A percentile compares a stretch with the other conserved stretches of the same genome.
These are phyloP conservation scores for Montipora efflorescens DNA, from an alignment of 64 coral and sea anemone genomes.

Conservation along the genomic window DNA sequence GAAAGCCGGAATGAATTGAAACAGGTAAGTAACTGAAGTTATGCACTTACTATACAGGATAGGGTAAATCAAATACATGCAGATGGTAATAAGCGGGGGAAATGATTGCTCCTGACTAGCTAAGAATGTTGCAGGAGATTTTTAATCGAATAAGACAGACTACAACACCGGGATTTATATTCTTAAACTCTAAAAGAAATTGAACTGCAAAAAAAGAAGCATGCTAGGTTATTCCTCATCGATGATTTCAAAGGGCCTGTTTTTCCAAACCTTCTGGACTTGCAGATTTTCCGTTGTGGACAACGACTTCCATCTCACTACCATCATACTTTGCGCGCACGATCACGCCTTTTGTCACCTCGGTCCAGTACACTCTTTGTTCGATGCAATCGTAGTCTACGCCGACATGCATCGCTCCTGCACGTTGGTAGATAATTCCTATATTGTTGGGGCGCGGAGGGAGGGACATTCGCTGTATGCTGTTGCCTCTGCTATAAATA, in stretches of 20 bases:
- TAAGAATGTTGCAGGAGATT: too few relatives aligned
- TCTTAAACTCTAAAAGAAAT: background rate
- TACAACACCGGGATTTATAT: background rate
- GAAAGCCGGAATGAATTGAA: background rate
- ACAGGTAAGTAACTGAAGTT: too few relatives aligned
- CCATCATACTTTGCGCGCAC: slow-evolving; percentile 83
- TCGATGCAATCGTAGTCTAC: slow-evolving; percentile 84
- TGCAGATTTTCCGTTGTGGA: slow-evolving; percentile 53
- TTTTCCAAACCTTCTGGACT: slow-evolving; percentile 78
- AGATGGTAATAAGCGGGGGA: too few relatives aligned
- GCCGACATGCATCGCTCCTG: slow-evolving; percentile 74
- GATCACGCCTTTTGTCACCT: slow-evolving; percentile 78
- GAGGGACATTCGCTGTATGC: slow-evolving; percentile 86
- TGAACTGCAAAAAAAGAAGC: too few relatives aligned
- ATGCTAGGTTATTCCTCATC: too few relatives aligned
- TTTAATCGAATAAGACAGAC: too few relatives aligned
- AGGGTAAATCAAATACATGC: too few relatives aligned
- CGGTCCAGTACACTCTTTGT: slow-evolving; percentile 88
- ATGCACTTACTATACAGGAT: too few relatives aligned
- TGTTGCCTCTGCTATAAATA: slow-evolving; percentile 89
- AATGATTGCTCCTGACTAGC: too few relatives aligned
- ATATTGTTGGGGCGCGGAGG: slow-evolving; percentile 78
- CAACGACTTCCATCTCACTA: slow-evolving; percentile 57
- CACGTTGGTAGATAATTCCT: slow-evolving; percentile 70
- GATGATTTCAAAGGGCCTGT: background rate